Evolutionary conservation across 1,140 invertebrate species (phyloP), one percentile per base, ranked within the genome.

Genomic region (Reticulitermes speratus): DNA sequence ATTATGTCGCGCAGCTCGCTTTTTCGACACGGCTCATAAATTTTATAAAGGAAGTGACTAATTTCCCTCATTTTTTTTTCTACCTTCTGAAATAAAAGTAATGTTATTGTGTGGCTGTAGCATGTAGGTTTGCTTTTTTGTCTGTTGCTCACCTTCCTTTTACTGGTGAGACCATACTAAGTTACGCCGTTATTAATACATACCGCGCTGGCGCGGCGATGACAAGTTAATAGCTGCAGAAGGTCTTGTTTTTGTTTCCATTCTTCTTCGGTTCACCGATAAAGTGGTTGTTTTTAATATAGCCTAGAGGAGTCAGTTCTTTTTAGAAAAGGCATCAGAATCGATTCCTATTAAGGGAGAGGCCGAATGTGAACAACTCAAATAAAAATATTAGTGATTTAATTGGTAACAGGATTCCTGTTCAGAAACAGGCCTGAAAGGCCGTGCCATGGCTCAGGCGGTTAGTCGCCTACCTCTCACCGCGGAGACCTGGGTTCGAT

Each of bases 21-120:
- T 75, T 75, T 75, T 75, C 25, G 65, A 75, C n/a, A 75, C 65
- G 65, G 65, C 9, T 30, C 65, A 75, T 75, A 30, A 75, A 30
- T 75, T 75, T 75, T 75, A 75, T 30, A n/a, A 75, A 75, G 65
- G 65, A 75, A 75, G 65, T 30, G n/a, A 75, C 65, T 25, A 75
- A 75, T 75, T 75, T 75, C 7, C 65, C 59, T 25, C 12, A 75
- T 75, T 75, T 75, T 69, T 69, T n/a, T 69, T 75, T 30, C 11
- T 75, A 30, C n/a, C 25, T 30, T 75, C n/a, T 30, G 9, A 30
- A 30, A 75, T 75, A 75, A 75, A 75, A 75, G n/a, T 7, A 6
- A 25, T n/a, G 65, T 75, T 75, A 75, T 75, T n/a, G 65, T 30
- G 25, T 30, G 19, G 9, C 1, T 65, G 59, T 25, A 75, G 65